A percentile compares a stretch with the other conserved stretches of the same genome.
Conservation (phyloP, 2,888 invertebrate species). For the Synanthedon formicaeformis region DNA sequence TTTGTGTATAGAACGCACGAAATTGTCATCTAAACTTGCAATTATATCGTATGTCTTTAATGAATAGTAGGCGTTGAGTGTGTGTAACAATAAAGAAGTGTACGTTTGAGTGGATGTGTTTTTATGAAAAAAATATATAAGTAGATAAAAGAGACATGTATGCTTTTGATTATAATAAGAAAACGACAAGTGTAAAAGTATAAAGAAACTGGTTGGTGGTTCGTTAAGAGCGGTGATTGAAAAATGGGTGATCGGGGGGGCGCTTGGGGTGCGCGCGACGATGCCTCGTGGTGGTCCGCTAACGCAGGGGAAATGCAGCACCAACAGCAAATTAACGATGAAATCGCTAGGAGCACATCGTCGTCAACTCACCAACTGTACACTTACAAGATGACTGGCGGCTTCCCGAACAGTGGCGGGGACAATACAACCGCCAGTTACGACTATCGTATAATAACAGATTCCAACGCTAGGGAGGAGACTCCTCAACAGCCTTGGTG, state of each 20-base stretch:
- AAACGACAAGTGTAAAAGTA: constrained; percentile 31
- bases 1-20: no score
- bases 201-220: constrained; percentile 60
- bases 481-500: constrained; percentile 74
- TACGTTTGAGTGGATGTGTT: no score
- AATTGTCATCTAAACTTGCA: no score
- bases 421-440: constrained; percentile 76
- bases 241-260: constrained; percentile 68
- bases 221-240: constrained; percentile 40
- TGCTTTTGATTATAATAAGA: constrained; percentile 33
- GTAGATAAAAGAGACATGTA: constrained; percentile 35
- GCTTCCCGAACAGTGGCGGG: constrained; percentile 79
- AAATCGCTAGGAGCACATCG: constrained; percentile 56
- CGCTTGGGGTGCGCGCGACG: constrained; percentile 71
- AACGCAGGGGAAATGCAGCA: constrained; percentile 59
- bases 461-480: constrained; percentile 64
- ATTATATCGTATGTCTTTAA: no score
- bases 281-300: constrained; percentile 69
- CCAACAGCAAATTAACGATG: constrained; percentile 49
- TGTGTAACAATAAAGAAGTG: no score
- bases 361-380: constrained; percentile 78
- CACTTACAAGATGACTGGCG: constrained; percentile 88
- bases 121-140: not conserved
- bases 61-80: no score
- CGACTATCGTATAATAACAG: constrained; percentile 79